Evolutionary conservation across 1,140 invertebrate species (phyloP).

Genomic region (Nasonia longicornis): DNA sequence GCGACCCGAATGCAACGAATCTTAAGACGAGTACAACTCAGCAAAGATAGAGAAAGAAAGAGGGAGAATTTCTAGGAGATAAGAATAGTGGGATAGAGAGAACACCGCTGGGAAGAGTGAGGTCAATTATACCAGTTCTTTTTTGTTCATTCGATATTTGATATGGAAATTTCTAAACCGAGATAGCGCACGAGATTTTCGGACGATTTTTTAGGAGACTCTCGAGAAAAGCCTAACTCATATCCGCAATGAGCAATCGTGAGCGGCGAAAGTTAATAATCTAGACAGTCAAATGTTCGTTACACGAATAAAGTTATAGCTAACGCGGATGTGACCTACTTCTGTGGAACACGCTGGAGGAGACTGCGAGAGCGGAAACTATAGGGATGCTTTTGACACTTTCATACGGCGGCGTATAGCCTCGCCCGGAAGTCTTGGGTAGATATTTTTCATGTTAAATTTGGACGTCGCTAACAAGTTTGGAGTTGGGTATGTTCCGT

Average conservation of each 20-base stretch:
- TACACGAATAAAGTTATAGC: background rate
- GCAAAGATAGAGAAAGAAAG: background rate
- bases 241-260: no score
- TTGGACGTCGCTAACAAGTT: background rate
- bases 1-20: background rate
- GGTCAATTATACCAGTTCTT: background rate
- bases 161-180: background rate
- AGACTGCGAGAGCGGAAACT: background rate
- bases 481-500: background rate
- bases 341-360: background rate
- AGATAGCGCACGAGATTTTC: no score
- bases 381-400: slow-evolving; percentile 20
- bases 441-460: background rate
- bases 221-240: no score
- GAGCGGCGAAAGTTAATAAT: background rate
- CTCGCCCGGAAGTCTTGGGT: background rate
- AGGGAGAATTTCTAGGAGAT: background rate
- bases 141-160: background rate
- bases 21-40: background rate
- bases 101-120: background rate
- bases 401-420: background rate
- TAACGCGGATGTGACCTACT: slow-evolving; percentile 4
- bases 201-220: no score
- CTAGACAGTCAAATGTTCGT: background rate
- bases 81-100: background rate